Evolutionary conservation across 23 tunicate species (phyloP).

Genomic region (Styela clava): DNA sequence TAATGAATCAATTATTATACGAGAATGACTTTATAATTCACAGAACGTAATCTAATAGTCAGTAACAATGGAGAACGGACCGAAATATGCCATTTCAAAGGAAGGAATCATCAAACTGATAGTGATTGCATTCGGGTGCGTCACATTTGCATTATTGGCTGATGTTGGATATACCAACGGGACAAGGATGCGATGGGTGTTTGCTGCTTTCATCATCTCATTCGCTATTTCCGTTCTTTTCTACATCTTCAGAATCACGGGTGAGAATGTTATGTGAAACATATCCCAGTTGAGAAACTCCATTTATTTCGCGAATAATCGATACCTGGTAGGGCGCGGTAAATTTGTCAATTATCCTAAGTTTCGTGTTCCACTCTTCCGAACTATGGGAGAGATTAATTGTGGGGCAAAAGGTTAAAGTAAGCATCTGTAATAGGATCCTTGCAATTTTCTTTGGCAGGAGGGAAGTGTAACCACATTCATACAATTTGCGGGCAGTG

Average conservation of each 20-base stretch:
- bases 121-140: slow-evolving; percentile 55
- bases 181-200: slow-evolving; percentile 49
- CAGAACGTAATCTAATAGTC: neutral
- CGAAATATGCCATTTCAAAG: slow-evolving; percentile 51
- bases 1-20: no score
- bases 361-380: neutral
- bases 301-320: neutral
- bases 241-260: slow-evolving; percentile 60
- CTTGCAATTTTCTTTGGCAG: no score
- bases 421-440: no score
- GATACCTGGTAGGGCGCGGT: neutral
- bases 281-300: neutral
- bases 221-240: slow-evolving; percentile 67
- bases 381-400: neutral
- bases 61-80: slow-evolving; percentile 37
- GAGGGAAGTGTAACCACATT: no score
- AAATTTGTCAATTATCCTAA: neutral
- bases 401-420: no score
- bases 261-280: slow-evolving; percentile 28
- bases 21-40: no score
- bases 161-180: slow-evolving; percentile 12
- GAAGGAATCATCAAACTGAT: slow-evolving; percentile 59
- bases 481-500: no score
- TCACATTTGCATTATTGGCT: slow-evolving; percentile 63
- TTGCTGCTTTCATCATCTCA: slow-evolving; percentile 65